Evolutionary conservation across 2,797 vertebrate genomes (phyloP).

Genomic region (Lepilemur ruficaudatus): DNA sequence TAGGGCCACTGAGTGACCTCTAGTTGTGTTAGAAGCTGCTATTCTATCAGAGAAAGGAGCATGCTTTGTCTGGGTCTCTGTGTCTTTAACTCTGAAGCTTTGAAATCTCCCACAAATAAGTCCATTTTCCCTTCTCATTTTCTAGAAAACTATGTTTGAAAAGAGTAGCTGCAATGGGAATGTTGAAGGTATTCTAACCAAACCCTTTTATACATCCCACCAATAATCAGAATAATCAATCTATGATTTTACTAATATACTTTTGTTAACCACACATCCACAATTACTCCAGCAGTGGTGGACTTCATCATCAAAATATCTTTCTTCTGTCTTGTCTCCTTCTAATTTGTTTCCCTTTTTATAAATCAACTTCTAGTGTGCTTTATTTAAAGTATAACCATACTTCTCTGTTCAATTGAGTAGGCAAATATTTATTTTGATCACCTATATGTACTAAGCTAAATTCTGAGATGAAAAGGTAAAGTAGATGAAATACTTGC

Average conservation of each 20-base stretch:
- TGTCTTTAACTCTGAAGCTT: background rate
- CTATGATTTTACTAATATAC: background rate
- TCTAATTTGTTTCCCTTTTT: slow-evolving; percentile 21
- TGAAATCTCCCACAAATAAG: background rate
- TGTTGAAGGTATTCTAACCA: background rate
- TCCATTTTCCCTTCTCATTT: background rate
- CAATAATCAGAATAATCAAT: background rate
- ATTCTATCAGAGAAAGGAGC: background rate
- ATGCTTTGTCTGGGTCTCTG: background rate
- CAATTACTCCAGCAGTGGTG: background rate
- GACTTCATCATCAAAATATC: background rate
- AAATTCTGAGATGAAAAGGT: slow-evolving; percentile 11
- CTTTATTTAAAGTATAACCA: background rate
- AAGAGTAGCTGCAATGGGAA: background rate
- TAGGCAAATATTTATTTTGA: slow-evolving; percentile 52
- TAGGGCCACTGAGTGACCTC: background rate
- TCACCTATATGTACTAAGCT: background rate
- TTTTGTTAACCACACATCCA: background rate
- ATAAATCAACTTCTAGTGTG: background rate
- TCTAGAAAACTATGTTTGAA: background rate
- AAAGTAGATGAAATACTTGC: background rate
- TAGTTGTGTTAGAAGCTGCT: background rate
- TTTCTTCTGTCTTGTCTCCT: background rate
- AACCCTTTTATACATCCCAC: background rate
- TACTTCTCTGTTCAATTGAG: background rate